Evolutionary conservation across 2,113 vertebrate genomes (phyloP).

Genomic region (Ophthalmolycus amberensis): DNA sequence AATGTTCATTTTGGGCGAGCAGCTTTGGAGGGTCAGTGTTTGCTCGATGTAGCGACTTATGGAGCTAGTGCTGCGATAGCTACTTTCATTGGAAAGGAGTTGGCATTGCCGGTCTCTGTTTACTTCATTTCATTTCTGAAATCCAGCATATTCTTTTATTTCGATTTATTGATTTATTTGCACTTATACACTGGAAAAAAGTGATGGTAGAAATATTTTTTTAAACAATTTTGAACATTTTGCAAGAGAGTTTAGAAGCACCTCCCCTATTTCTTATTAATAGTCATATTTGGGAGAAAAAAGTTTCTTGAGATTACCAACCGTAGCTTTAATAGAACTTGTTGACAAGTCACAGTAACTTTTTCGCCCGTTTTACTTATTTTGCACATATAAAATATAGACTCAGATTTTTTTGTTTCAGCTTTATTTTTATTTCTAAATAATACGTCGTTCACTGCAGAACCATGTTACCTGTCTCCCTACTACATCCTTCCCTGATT

Average conservation of each 20-base stretch:
- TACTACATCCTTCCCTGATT: not conserved
- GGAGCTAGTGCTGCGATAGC: too few species aligned
- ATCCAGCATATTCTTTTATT: not conserved
- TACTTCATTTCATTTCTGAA: not conserved
- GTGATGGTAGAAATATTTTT: too few species aligned
- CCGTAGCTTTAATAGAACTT: not conserved
- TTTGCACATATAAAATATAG: constrained; percentile 5
- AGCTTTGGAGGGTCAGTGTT: too few species aligned
- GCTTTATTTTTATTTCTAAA: not conserved
- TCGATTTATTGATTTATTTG: not conserved
- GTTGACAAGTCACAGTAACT: not conserved
- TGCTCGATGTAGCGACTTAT: too few species aligned
- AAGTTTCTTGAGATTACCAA: too few species aligned
- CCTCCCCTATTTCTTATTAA: not conserved
- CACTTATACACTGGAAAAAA: not conserved
- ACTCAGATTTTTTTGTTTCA: not conserved
- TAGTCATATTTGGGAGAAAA: too few species aligned
- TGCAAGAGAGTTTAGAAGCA: not conserved
- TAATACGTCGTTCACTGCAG: not conserved
- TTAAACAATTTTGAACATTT: too few species aligned
- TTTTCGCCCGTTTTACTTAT: not conserved
- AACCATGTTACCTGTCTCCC: not conserved
- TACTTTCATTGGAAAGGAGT: too few species aligned
- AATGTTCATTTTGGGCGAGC: too few species aligned
- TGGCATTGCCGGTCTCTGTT: too few species aligned